These are phyloP conservation scores for Macaria notata DNA, from an alignment of 2,888 invertebrate genomes.

Conservation along the genomic window DNA sequence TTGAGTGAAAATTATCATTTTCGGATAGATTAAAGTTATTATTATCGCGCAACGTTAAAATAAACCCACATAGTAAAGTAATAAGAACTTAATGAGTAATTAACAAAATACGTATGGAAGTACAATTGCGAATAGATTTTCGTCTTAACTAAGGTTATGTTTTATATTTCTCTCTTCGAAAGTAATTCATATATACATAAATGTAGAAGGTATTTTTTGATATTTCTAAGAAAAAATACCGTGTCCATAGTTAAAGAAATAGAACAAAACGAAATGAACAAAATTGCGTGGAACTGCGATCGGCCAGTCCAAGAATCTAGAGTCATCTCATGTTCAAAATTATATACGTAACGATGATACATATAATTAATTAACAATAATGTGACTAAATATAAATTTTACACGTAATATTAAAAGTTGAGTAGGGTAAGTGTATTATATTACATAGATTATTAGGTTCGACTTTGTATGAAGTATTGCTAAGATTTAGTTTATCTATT, in stretches of 20 bases:
- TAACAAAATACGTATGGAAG: conserved; percentile 81
- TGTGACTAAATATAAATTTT: conserved; percentile 80
- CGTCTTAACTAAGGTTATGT: conserved; percentile 58
- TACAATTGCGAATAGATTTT: conserved; percentile 76
- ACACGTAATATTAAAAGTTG: conserved; percentile 79
- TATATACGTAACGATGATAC: conserved; percentile 82
- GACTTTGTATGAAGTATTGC: conserved; percentile 77
- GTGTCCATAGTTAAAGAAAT: conserved; percentile 65
- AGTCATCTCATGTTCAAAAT: conserved; percentile 81
- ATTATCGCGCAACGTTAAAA: conserved; percentile 50
- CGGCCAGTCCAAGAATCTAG: conserved; percentile 57
- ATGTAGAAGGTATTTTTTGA: conserved; percentile 72
- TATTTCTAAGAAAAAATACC: conserved; percentile 65
- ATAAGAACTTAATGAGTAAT: conserved; percentile 66
- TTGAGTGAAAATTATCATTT: conserved; percentile 57
- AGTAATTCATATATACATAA: conserved; percentile 55
- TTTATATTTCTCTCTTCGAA: conserved; percentile 60
- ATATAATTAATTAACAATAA: conserved; percentile 79
- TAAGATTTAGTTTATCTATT: conserved; percentile 58
- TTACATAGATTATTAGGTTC: conserved; percentile 71
- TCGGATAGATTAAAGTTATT: conserved; percentile 41
- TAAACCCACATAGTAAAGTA: conserved; percentile 60
- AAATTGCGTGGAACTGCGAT: conserved; percentile 48
- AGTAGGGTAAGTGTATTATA: conserved; percentile 77
- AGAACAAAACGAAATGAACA: conserved; percentile 55